Evolutionary conservation across 2,888 invertebrate species (phyloP).

Genomic region (Lypha dubia): DNA sequence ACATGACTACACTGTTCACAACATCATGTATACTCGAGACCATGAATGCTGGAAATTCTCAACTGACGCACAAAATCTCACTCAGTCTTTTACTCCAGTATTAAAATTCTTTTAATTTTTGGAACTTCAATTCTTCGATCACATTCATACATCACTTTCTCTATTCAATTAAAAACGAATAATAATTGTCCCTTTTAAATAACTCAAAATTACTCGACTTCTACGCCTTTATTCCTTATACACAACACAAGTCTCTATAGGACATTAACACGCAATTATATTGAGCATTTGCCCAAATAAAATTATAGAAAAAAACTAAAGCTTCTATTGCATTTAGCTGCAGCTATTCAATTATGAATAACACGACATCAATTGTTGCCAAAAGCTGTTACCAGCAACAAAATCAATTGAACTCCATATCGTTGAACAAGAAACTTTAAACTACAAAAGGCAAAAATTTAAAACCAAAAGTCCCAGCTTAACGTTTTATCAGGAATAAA

Average conservation of each 20-base stretch:
- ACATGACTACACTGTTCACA: no score
- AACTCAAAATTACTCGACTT: not conserved
- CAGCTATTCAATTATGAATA: slow-evolving; percentile 60
- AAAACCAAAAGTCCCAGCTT: slow-evolving; percentile 1
- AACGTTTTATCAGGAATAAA: slow-evolving; percentile 38
- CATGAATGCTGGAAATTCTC: no score
- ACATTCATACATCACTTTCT: no score
- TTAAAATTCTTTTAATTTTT: no score
- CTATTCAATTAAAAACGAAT: no score
- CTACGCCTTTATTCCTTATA: slow-evolving; percentile 35
- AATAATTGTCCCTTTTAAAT: no score
- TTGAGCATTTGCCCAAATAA: slow-evolving; percentile 39
- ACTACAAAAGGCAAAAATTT: slow-evolving; percentile 22
- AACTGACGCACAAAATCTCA: no score
- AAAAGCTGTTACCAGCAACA: slow-evolving; percentile 63
- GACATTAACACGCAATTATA: slow-evolving; percentile 71
- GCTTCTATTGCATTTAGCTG: slow-evolving; percentile 43
- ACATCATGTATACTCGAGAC: no score
- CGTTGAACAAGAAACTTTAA: slow-evolving; percentile 52
- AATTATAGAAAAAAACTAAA: slow-evolving; percentile 23
- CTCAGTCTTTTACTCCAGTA: no score
- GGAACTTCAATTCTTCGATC: no score
- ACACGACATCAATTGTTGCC: slow-evolving; percentile 70
- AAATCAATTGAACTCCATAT: slow-evolving; percentile 57
- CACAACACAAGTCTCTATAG: slow-evolving; percentile 55